Evolutionary conservation across 2,113 vertebrate genomes (phyloP), one percentile per base, ranked within the genome.

Genomic region (Eublepharis macularius): DNA sequence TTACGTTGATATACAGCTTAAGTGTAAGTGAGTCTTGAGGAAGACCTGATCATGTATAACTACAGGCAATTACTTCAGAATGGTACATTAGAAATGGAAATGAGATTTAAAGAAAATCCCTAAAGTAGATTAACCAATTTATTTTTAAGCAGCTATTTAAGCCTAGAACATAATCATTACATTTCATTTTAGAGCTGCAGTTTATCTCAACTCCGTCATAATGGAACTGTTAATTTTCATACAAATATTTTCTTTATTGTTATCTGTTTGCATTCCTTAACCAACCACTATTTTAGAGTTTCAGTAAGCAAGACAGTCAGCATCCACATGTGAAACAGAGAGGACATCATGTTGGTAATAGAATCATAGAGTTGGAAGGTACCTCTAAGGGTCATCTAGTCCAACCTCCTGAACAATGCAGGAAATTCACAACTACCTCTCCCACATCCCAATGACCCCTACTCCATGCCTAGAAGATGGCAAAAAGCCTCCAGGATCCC

Each of bases 321-420:
- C 54, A 89, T 93, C 54, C 49, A 87, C 60, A 88, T 70, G n/a
- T 10, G 10, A 77, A 36, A 43, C 81, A 73, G n/a, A 85, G 89
- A 87, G 41, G 0, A 0, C 76, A 86, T 88, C 11, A 11, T 88
- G 80, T 79, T 83, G 9, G 14, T 81, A 69, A 83, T 39, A 34
- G n/a, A n/a, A n/a, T n/a, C n/a, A n/a, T n/a, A n/a, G n/a, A n/a
- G n/a, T n/a, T n/a, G n/a, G n/a, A n/a, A n/a, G n/a, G n/a, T n/a
- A n/a, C n/a, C n/a, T n/a, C n/a, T n/a, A n/a, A n/a, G n/a, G n/a
- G n/a, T n/a, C n/a, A n/a, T n/a, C n/a, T n/a, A n/a, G n/a, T n/a
- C n/a, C n/a, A n/a, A n/a, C n/a, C n/a, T n/a, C n/a, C n/a, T n/a
- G n/a, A n/a, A n/a, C n/a, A n/a, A n/a, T n/a, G n/a, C n/a, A n/a